These are phyloP conservation scores for Ancistrus triradiatus DNA, from an alignment of 2,113 vertebrate species.

Conservation along the genomic window DNA sequence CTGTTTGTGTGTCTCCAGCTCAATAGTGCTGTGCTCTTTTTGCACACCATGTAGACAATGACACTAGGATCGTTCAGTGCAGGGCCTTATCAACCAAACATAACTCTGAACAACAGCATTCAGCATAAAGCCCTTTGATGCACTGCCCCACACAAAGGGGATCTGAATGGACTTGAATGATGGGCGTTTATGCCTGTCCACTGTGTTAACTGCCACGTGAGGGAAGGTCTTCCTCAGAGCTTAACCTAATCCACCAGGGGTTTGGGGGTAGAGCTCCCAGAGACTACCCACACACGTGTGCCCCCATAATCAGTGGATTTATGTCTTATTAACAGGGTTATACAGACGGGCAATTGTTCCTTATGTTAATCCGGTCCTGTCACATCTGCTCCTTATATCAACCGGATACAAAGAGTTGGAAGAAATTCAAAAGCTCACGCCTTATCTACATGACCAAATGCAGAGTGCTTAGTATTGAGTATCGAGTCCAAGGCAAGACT, in stretches of 20 bases:
- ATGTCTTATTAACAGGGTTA: slow-evolving; percentile 19
- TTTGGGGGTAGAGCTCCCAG: not conserved
- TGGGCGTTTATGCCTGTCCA: not conserved
- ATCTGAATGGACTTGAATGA: not conserved
- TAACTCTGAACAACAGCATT: not conserved
- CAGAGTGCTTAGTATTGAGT: no score
- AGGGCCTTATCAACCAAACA: not conserved
- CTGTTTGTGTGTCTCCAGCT: slow-evolving; percentile 30
- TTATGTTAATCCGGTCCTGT: slow-evolving; percentile 2
- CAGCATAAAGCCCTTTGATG: slow-evolving; percentile 6
- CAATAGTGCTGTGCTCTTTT: slow-evolving; percentile 10
- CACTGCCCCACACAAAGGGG: not conserved
- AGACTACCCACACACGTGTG: not conserved
- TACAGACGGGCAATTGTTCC: not conserved
- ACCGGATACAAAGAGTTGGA: not conserved
- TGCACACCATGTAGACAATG: not conserved
- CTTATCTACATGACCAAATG: no score
- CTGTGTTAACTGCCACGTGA: not conserved
- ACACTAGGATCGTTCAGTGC: slow-evolving; percentile 16
- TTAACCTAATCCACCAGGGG: not conserved
- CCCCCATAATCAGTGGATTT: slow-evolving; percentile 7
- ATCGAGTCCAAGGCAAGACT: no score
- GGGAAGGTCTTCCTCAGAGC: not conserved
- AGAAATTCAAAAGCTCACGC: not conserved
- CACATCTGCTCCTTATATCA: not conserved